Evolutionary conservation across 2,888 invertebrate species (phyloP).

Genomic region (Leptothorax acervorum): DNA sequence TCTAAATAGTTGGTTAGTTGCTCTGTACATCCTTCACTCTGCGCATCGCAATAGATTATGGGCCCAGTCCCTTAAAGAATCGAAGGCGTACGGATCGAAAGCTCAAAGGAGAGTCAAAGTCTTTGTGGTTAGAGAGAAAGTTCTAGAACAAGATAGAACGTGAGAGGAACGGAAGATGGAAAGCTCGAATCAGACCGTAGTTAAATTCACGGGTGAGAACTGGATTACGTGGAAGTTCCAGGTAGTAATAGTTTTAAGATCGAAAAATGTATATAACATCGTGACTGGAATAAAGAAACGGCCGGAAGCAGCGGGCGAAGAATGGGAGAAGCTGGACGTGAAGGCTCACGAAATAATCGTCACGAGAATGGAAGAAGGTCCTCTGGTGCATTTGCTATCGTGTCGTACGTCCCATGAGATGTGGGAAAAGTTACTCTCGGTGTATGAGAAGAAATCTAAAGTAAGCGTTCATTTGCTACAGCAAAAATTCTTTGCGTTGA

Average conservation of each 20-base stretch:
- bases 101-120: too few species aligned
- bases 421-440: constrained; percentile 15
- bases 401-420: constrained; percentile 17
- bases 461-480: neutral
- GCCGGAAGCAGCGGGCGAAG: neutral
- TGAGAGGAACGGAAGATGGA: neutral
- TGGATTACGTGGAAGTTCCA: neutral
- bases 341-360: constrained; percentile 36
- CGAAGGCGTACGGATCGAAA: too few species aligned
- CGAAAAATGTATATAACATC: neutral
- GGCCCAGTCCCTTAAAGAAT: neutral
- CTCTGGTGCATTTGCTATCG: neutral
- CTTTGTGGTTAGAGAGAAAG: too few species aligned
- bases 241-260: neutral
- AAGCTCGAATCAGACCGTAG: neutral
- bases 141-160: too few species aligned
- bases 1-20: too few species aligned
- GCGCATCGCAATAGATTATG: neutral
- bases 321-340: neutral
- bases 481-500: neutral
- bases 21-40: too few species aligned
- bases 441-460: constrained; percentile 19
- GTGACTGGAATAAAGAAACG: neutral
- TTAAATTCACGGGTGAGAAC: neutral
- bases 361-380: constrained; percentile 28